Evolutionary conservation across 1,140 invertebrate genomes (phyloP).

Genomic region (Drosophila miranda): DNA sequence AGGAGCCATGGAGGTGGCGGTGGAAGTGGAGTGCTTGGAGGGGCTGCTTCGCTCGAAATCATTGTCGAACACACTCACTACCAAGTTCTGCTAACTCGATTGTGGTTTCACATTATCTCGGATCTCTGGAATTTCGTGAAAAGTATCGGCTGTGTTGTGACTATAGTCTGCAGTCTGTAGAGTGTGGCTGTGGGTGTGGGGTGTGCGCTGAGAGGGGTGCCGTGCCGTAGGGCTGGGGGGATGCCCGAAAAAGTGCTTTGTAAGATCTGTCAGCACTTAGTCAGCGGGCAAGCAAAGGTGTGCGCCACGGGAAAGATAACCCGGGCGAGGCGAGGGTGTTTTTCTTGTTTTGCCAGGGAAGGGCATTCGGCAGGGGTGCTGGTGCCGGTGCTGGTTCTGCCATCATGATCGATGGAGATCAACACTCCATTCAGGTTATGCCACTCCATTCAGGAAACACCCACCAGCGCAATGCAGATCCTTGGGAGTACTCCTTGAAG

Average conservation of each 20-base stretch:
- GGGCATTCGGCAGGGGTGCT: no score
- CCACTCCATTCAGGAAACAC: no score
- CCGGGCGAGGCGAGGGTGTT: constrained; percentile 6
- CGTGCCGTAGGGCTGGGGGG: not conserved
- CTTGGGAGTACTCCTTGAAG: no score
- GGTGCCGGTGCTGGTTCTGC: no score
- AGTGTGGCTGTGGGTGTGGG: not conserved
- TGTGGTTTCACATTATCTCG: constrained; percentile 61
- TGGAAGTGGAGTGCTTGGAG: constrained; percentile 13
- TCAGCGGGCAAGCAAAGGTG: constrained; percentile 46
- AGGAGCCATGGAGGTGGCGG: constrained; percentile 9
- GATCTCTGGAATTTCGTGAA: constrained; percentile 60
- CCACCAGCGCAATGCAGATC: no score
- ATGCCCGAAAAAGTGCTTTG: constrained; percentile 18
- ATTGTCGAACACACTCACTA: constrained; percentile 62
- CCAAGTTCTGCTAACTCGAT: constrained; percentile 60
- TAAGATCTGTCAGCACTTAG: constrained; percentile 44
- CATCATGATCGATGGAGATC: no score
- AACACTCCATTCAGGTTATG: no score
- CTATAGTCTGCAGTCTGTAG: not conserved
- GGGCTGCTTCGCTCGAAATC: constrained; percentile 55
- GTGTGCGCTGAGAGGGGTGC: not conserved
- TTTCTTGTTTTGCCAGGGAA: not conserved
- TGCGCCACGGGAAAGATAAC: constrained; percentile 7
- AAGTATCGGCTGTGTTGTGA: constrained; percentile 23